Conservation (phyloP, 2,113 vertebrate genomes). For the Cettia cetti region DNA sequence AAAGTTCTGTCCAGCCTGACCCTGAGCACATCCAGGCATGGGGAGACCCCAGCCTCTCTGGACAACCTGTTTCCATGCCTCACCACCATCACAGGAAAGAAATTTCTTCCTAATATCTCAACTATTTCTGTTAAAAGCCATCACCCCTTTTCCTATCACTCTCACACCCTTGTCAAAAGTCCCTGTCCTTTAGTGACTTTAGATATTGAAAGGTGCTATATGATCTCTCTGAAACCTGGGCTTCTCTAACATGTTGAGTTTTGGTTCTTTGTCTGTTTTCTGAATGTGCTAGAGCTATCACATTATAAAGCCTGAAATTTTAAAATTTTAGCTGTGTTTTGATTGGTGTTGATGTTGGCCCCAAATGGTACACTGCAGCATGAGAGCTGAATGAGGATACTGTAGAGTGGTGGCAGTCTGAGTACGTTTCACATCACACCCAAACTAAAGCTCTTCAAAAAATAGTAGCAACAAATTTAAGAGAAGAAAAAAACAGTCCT, state of each 20-base stretch:
- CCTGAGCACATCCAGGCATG: neutral
- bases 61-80: neutral
- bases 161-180: neutral
- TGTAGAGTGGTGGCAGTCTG: rapidly evolving
- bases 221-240: neutral
- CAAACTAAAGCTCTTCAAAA: neutral
- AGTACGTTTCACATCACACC: neutral
- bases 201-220: neutral
- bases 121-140: neutral
- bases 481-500: rapidly evolving
- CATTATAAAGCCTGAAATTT: neutral
- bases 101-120: neutral
- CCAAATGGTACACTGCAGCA: neutral
- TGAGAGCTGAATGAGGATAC: neutral
- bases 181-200: neutral
- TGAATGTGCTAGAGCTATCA: neutral
- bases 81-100: neutral
- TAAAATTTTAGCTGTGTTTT: neutral
- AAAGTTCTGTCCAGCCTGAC: neutral
- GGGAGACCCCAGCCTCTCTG: neutral
- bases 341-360: neutral
- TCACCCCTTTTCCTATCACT: neutral
- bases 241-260: neutral
- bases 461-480: neutral
- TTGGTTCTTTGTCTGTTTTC: neutral